These are phyloP conservation scores for Cistogaster globosa DNA, from an alignment of 2,888 invertebrate genomes.

Conservation along the genomic window DNA sequence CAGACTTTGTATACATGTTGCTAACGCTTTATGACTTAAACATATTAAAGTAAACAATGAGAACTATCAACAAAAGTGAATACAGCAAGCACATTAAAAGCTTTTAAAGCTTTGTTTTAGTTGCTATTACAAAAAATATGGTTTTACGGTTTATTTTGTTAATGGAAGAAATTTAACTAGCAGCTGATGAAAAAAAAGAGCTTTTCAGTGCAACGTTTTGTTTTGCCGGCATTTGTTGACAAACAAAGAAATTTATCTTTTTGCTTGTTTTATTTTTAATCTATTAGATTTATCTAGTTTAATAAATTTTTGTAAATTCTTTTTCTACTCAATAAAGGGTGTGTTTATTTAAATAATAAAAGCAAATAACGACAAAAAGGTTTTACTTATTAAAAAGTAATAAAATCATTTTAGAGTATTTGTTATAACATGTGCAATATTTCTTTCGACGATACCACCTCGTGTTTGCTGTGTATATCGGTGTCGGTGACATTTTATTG, in stretches of 20 bases:
- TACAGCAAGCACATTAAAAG: constrained; percentile 17
- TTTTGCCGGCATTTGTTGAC: constrained; percentile 41
- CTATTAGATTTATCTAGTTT: too few species aligned
- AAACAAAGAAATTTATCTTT: background rate
- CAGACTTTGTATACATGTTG: constrained; percentile 58
- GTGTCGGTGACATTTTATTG: too few species aligned
- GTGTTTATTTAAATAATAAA: too few species aligned
- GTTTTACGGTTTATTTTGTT: constrained; percentile 34
- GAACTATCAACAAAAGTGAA: background rate
- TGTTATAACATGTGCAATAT: too few species aligned
- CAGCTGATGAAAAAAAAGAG: background rate
- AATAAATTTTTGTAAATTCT: too few species aligned
- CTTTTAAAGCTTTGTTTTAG: constrained; percentile 45
- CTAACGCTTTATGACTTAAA: background rate
- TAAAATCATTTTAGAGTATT: too few species aligned
- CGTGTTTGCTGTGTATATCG: too few species aligned
- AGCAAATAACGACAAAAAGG: too few species aligned
- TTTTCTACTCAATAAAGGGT: too few species aligned
- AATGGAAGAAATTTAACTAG: background rate
- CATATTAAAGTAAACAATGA: constrained; percentile 1
- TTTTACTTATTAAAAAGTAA: too few species aligned
- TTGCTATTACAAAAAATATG: background rate
- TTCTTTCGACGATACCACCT: too few species aligned
- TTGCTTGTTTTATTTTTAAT: background rate
- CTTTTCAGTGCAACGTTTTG: constrained; percentile 20